Base-by-base conservation (phyloP, 2,797 vertebrate genomes). In the Paedocypris micromegethes region DNA sequence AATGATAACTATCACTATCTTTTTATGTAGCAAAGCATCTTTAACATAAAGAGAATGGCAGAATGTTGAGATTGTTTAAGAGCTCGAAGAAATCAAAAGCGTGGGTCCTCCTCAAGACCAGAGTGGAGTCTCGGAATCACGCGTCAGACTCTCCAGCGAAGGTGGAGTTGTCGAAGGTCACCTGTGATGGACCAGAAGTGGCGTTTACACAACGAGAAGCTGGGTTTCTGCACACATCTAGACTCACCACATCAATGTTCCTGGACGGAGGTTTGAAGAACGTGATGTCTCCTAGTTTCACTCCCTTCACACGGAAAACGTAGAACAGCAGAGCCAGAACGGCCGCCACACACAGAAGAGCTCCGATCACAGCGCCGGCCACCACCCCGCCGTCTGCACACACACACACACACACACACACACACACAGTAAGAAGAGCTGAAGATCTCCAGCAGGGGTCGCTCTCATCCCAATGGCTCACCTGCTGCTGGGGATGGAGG, bases 121-220 rank as follows among this genome's bases (percentile, higher is more conserved):
- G 23, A 23, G 23, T 23, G 23, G 23, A 23, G 23, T 37, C 48
- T n/a, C 23, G 23, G 23, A 23, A 2, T 86, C 77, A 89, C 40
- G 79, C 77, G 38, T 88, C 80, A 0, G 82, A 86, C 63, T 86
- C 85, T 66, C 58, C 85, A 42, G 4, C 1, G 3, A 89, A 90
- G 81, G 90, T 91, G 1, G 89, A 88, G 80, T 90, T 91, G 79
- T 0, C 58, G 72, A 90, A 90, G 6, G 82, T 50, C 3, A 86
- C 85, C 90, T 91, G 87, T 3, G 82, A 85, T 43, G 78, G 4
- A 82, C 44, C 3, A 51, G 7, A 48, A 4, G 9, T 6, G 4
- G 4, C 8, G 8, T 41, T 48, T 23, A 23, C 23, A 23, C 23
- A 23, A 23, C 23, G 23, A 8, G 9, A 6, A 54, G 5, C 41